phyloP scores from a whole-genome alignment of 2,797 vertebrate genomes.

The Pogonophryne albipinna region DNA sequence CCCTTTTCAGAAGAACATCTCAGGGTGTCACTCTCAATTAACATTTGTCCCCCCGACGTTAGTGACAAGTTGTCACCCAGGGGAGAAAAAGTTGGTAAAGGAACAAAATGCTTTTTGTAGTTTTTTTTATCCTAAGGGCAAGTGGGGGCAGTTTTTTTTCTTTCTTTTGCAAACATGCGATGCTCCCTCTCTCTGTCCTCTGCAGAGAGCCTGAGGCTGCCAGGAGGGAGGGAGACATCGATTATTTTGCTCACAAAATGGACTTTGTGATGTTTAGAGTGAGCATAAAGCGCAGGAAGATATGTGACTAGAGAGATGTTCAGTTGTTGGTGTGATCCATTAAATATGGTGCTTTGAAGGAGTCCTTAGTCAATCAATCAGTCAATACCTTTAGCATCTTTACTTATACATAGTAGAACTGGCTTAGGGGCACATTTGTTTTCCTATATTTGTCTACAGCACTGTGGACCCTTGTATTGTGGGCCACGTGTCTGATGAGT shows the following conservation, averaged over 20 bases:
- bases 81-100: slow-evolving; percentile 58
- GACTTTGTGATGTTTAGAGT: slow-evolving; percentile 68
- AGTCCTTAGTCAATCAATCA: slow-evolving; percentile 56
- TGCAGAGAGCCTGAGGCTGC: slow-evolving; percentile 66
- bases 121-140: slow-evolving; percentile 6
- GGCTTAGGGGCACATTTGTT: slow-evolving; percentile 7
- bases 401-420: slow-evolving; percentile 36
- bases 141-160: slow-evolving; percentile 20
- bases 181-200: slow-evolving; percentile 52
- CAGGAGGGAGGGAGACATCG: slow-evolving; percentile 65
- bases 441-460: slow-evolving; percentile 23
- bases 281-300: slow-evolving; percentile 53
- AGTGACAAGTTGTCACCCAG: slow-evolving; percentile 65
- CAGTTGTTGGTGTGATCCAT: slow-evolving; percentile 62
- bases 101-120: slow-evolving; percentile 48
- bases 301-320: slow-evolving; percentile 61
- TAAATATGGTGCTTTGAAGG: slow-evolving; percentile 63
- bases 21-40: slow-evolving; percentile 69
- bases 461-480: slow-evolving; percentile 31
- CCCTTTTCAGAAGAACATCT: slow-evolving; percentile 64
- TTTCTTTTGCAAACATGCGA: slow-evolving; percentile 53
- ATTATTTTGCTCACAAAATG: slow-evolving; percentile 78
- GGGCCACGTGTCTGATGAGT: slow-evolving; percentile 34
- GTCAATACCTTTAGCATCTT: slow-evolving; percentile 31
- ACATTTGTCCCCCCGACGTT: slow-evolving; percentile 68